Percentiles rank a stretch among this genome's conserved stretches.
Conservation (phyloP, 2,113 vertebrate genomes). For the Eptatretus burgeri region DNA sequence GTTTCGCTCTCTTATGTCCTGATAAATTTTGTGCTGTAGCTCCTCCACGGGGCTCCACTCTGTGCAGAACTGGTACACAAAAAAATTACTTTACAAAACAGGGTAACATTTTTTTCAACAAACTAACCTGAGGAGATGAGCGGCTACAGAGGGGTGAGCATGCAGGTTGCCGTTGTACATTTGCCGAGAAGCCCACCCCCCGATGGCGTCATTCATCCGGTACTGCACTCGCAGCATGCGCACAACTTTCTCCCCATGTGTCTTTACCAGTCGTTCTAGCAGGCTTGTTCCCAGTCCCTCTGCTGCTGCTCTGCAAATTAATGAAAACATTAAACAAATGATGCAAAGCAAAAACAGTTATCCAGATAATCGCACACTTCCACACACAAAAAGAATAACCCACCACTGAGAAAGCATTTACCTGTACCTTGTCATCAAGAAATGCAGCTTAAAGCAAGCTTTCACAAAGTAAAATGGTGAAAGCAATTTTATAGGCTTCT, state of each 20-base stretch:
- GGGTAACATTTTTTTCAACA: no score
- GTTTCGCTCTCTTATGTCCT: no score
- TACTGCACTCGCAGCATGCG: conserved; percentile 60
- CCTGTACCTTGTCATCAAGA: background rate
- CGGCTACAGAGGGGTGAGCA: conserved; percentile 40
- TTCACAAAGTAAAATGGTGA: background rate
- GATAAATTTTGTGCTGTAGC: no score
- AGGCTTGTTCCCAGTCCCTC: conserved; percentile 44
- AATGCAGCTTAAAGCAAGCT: background rate
- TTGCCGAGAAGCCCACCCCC: conserved; percentile 51
- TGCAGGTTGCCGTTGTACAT: conserved; percentile 39
- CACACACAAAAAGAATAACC: background rate
- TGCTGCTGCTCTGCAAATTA: conserved; percentile 28
- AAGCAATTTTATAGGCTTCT: no score
- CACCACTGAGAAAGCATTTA: background rate
- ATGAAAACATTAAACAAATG: background rate
- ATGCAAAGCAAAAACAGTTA: background rate
- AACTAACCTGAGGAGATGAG: conserved; percentile 46
- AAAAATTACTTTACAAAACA: no score
- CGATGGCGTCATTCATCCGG: conserved; percentile 62
- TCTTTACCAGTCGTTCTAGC: conserved; percentile 48
- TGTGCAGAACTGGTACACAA: no score
- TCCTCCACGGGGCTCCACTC: no score
- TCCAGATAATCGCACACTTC: background rate
- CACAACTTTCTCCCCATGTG: conserved; percentile 18